phyloP scores from a whole-genome alignment of 2,113 vertebrate genomes.

The Hippocampus comes region DNA sequence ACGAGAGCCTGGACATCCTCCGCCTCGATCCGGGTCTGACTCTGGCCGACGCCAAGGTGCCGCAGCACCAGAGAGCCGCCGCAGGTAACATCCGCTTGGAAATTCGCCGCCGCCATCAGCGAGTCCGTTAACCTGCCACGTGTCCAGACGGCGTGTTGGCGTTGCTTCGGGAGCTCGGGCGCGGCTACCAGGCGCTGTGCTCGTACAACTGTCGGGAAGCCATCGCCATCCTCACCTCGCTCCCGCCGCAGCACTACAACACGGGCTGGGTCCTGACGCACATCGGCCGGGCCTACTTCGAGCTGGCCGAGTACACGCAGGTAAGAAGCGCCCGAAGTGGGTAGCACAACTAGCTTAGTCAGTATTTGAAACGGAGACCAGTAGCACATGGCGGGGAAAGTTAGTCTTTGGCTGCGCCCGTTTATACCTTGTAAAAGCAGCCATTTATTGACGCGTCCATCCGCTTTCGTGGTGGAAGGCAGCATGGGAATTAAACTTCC shows the following conservation, averaged over 20 bases:
- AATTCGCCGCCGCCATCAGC: neutral
- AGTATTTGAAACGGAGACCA: no score
- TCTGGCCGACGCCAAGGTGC: slow-evolving; percentile 22
- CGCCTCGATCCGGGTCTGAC: slow-evolving; percentile 85
- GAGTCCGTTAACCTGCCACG: neutral
- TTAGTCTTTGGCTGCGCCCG: no score
- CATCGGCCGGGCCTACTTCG: slow-evolving; percentile 93
- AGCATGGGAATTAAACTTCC: no score
- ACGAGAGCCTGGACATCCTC: slow-evolving; percentile 93
- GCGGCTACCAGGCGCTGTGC: slow-evolving; percentile 93
- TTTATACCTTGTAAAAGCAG: no score
- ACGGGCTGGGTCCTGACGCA: slow-evolving; percentile 97
- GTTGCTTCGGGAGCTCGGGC: slow-evolving; percentile 91
- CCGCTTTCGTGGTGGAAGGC: no score
- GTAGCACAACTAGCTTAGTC: no score
- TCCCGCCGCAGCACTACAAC: slow-evolving; percentile 97
- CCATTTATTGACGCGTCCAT: no score
- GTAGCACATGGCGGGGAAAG: no score
- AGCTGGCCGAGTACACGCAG: slow-evolving; percentile 96
- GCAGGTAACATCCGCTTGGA: slow-evolving; percentile 75
- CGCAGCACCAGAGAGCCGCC: slow-evolving; percentile 84
- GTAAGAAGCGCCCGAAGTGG: slow-evolving; percentile 62
- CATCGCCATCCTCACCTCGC: slow-evolving; percentile 86
- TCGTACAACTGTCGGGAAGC: slow-evolving; percentile 97
- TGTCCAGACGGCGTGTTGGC: slow-evolving; percentile 90